Base-by-base conservation (phyloP, 2,113 vertebrate genomes). In the Elaphurus davidianus region DNA sequence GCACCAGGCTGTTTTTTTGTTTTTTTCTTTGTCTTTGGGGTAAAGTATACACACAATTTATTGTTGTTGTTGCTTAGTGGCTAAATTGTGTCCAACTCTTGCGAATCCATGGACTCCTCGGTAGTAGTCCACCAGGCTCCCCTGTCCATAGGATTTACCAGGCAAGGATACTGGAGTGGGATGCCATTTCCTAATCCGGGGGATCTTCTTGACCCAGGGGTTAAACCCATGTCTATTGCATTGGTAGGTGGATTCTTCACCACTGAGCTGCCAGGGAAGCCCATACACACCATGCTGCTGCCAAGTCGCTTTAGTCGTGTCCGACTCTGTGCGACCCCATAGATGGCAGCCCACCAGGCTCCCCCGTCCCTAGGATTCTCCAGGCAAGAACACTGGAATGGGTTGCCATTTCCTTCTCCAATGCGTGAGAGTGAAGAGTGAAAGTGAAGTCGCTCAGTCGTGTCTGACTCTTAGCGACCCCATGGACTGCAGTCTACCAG, bases 1-100 rank as follows among this genome's bases (percentile, higher is more conserved):
- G 21, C 14, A 12, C 12, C 12, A 6, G 3, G 21, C 2, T 8
- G 0, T 0, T 1, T 36, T 36, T 14, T 23, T 1, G n/a, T 33
- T 7, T 45, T 28, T 10, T 27, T 27, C 28, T 19, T 62, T 47
- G 7, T 64, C 19, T 14, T 25, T 14, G 0, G 52, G 12, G 16
- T 47, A 59, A 90, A 36, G 30, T 6, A 3, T 25, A 8, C 6
- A 67, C 2, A 40, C 0, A 36, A 2, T 14, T 43, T 76, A 2
- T 76, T 76, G 12, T 27, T 43, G 71, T 43, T 76, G 23, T 76
- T 43, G 40, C 23, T 76, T 76, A 76, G 23, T 76, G 11, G 23
- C 71, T 43, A 76, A 27, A 1, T 27, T 76, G 40, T 76, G 12
- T 76, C 40, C 71, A 76, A 27, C 23, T 27, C 12, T 74, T 43